Conservation (phyloP, 2,888 invertebrate genomes). For the Drosophila kokeensis region DNA sequence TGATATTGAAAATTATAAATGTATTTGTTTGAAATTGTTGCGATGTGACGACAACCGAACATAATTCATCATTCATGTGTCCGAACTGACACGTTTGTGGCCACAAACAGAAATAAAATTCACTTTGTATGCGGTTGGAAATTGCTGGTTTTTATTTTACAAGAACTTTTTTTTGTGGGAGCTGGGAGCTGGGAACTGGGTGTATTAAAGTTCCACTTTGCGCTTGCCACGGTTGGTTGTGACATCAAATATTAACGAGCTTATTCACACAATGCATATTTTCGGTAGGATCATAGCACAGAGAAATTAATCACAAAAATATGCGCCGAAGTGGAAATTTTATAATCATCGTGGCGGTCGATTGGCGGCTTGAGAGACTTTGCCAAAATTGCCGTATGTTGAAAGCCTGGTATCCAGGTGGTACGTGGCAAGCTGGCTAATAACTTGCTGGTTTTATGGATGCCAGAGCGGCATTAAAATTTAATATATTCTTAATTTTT, state of each 20-base stretch:
- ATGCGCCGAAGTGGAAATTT: slow-evolving; percentile 71
- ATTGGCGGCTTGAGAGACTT: slow-evolving; percentile 48
- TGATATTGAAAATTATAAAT: slow-evolving; percentile 37
- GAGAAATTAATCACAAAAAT: slow-evolving; percentile 73
- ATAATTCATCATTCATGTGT: slow-evolving; percentile 79
- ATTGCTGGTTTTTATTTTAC: slow-evolving; percentile 52
- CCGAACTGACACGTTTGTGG: slow-evolving; percentile 77
- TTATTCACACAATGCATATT: slow-evolving; percentile 47
- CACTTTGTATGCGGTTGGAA: slow-evolving; percentile 71
- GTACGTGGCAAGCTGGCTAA: slow-evolving; percentile 57
- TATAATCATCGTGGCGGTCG: slow-evolving; percentile 66
- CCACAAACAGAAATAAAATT: slow-evolving; percentile 75
- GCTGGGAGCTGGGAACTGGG: background rate
- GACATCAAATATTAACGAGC: slow-evolving; percentile 65
- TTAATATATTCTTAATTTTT: slow-evolving; percentile 78
- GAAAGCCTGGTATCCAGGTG: slow-evolving; percentile 11
- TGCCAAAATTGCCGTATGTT: slow-evolving; percentile 4
- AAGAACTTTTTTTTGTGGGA: slow-evolving; percentile 7
- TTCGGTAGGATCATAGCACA: slow-evolving; percentile 48
- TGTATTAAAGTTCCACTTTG: slow-evolving; percentile 43
- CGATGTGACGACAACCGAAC: slow-evolving; percentile 44
- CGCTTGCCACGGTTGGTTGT: slow-evolving; percentile 22
- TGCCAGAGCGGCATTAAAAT: slow-evolving; percentile 61
- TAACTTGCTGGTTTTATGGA: slow-evolving; percentile 65
- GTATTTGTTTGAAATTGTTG: slow-evolving; percentile 37